Conservation (phyloP, 2,797 vertebrate species). For the Rhyacichthys aspro region DNA sequence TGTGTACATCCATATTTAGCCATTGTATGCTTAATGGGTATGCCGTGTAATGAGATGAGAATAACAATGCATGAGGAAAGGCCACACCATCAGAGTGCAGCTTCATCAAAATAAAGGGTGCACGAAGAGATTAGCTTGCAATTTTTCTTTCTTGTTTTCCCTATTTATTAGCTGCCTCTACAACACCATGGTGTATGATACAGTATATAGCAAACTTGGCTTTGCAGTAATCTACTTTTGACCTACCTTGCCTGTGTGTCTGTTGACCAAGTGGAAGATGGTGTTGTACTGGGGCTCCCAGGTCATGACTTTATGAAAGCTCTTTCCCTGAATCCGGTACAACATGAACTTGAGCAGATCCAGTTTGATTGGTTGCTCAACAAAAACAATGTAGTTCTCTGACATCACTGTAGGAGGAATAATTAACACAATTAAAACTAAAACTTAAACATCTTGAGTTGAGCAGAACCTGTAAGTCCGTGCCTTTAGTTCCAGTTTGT, state of each 20-base stretch:
- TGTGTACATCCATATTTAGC: slow-evolving; percentile 45
- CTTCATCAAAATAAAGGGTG: slow-evolving; percentile 64
- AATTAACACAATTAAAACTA: slow-evolving; percentile 3
- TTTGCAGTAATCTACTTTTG: background rate
- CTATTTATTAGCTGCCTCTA: slow-evolving; percentile 21
- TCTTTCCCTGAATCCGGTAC: slow-evolving; percentile 80
- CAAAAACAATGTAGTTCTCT: slow-evolving; percentile 90
- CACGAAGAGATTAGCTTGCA: slow-evolving; percentile 57
- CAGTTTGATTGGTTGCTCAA: slow-evolving; percentile 90
- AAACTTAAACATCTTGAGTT: no score
- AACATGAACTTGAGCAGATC: slow-evolving; percentile 85
- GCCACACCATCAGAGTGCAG: slow-evolving; percentile 56
- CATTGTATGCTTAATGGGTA: slow-evolving; percentile 56
- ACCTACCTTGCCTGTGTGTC: slow-evolving; percentile 86
- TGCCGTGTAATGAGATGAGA: slow-evolving; percentile 68
- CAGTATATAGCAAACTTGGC: slow-evolving; percentile 8
- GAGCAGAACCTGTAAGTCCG: background rate
- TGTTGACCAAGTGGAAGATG: slow-evolving; percentile 87
- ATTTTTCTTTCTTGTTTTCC: slow-evolving; percentile 34
- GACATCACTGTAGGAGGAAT: slow-evolving; percentile 85
- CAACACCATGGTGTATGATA: background rate
- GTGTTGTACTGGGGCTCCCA: slow-evolving; percentile 88
- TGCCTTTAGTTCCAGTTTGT: background rate
- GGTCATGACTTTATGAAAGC: slow-evolving; percentile 80
- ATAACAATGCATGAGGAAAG: slow-evolving; percentile 53